Evolutionary conservation across 2,113 vertebrate species (phyloP).

Genomic region (Phainopepla nitens): DNA sequence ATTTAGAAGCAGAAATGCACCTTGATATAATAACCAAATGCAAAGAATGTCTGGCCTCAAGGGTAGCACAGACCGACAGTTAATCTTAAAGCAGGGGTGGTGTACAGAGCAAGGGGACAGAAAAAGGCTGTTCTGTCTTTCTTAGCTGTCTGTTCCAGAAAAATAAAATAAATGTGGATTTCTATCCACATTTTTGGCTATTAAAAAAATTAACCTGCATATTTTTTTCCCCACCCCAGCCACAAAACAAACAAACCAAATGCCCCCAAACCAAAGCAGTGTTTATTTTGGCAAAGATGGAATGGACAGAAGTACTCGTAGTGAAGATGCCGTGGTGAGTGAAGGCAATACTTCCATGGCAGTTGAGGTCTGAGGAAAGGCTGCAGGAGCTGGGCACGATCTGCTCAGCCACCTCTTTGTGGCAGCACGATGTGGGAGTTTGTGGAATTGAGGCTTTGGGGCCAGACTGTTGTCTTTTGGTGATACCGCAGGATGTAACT

Average conservation of each 20-base stretch:
- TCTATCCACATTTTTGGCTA: neutral
- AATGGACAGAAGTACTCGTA: neutral
- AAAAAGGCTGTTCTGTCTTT: neutral
- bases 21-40: slow-evolving; percentile 47
- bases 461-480: neutral
- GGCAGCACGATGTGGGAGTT: neutral
- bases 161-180: neutral
- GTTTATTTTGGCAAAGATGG: neutral
- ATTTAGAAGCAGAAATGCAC: slow-evolving; percentile 54
- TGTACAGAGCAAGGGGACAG: neutral
- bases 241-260: neutral
- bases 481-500: neutral
- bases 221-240: neutral
- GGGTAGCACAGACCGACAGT: neutral
- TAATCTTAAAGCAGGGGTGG: slow-evolving; percentile 22
- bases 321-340: neutral
- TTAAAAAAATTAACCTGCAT: neutral
- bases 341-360: neutral
- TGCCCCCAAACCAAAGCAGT: no score
- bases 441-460: neutral
- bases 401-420: neutral
- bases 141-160: neutral
- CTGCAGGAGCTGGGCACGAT: neutral
- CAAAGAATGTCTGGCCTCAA: slow-evolving; percentile 29
- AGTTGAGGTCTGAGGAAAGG: neutral